A percentile compares a stretch with the other conserved stretches of the same genome.
These are phyloP conservation scores for Hyposoter didymator DNA, from an alignment of 2,888 invertebrate species.

Conservation along the genomic window DNA sequence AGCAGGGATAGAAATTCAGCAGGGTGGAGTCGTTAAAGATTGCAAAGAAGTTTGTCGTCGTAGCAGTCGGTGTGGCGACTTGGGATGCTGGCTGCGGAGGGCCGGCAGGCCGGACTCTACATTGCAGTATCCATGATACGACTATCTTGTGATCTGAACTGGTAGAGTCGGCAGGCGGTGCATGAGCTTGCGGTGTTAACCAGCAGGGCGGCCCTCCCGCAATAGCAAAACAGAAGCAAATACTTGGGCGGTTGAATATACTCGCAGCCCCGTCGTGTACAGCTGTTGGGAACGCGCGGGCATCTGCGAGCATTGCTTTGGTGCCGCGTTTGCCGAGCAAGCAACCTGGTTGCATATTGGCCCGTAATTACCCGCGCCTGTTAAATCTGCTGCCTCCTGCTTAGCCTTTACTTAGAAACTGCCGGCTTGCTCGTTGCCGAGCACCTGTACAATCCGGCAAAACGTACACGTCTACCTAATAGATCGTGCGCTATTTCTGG, in stretches of 20 bases:
- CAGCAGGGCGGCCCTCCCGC: slow-evolving; percentile 44
- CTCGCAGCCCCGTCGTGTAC: slow-evolving; percentile 60
- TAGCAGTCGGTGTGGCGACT: slow-evolving; percentile 50
- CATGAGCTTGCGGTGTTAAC: slow-evolving; percentile 70
- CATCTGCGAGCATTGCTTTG: slow-evolving; percentile 45
- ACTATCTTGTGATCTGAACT: slow-evolving; percentile 80
- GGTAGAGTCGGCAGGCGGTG: slow-evolving; percentile 70
- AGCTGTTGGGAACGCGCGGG: slow-evolving; percentile 58
- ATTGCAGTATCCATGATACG: slow-evolving; percentile 77
- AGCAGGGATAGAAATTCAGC: slow-evolving; percentile 38
- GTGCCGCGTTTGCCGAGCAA: slow-evolving; percentile 23
- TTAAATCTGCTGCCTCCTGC: slow-evolving; percentile 67
- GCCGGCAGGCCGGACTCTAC: slow-evolving; percentile 52
- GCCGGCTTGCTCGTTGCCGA: slow-evolving; percentile 59
- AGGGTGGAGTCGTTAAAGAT: slow-evolving; percentile 64
- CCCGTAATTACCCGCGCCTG: slow-evolving; percentile 78
- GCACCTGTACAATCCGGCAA: slow-evolving; percentile 60
- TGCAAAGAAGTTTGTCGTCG: slow-evolving; percentile 57
- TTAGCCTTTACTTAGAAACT: slow-evolving; percentile 70
- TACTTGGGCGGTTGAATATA: slow-evolving; percentile 65
- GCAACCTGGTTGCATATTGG: slow-evolving; percentile 79
- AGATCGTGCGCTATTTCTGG: slow-evolving; percentile 37
- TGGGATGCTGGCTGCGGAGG: slow-evolving; percentile 70
- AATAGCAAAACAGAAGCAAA: slow-evolving; percentile 55
- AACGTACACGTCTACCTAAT: slow-evolving; percentile 25